Percentiles rank a stretch among this genome's conserved stretches.
Conservation (phyloP, 1,140 invertebrate genomes). For the Drosophila yakuba region DNA sequence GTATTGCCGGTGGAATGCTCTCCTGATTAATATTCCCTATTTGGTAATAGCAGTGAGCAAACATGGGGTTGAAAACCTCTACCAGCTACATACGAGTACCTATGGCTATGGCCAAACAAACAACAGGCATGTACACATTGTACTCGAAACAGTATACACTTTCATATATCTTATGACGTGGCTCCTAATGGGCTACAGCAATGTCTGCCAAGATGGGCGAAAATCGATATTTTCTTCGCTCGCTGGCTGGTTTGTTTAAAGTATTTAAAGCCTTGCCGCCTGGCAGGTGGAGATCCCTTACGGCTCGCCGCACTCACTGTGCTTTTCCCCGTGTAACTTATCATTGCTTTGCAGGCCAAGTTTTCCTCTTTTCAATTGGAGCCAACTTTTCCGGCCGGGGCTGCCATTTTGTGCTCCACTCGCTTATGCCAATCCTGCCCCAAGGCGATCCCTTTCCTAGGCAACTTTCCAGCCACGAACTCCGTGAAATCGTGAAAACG, state of each 20-base stretch:
- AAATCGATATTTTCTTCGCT: slow-evolving; percentile 50
- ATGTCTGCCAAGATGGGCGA: slow-evolving; percentile 50
- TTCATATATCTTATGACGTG: slow-evolving; percentile 22
- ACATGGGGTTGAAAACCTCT: slow-evolving; percentile 31
- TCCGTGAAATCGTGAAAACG: not conserved
- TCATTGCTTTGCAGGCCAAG: slow-evolving; percentile 46
- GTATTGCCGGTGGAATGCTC: slow-evolving; percentile 19
- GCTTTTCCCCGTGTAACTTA: slow-evolving; percentile 28
- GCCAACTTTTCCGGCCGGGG: slow-evolving; percentile 22
- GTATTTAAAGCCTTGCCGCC: slow-evolving; percentile 29
- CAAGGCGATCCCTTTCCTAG: slow-evolving; percentile 12
- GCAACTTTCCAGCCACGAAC: slow-evolving; percentile 7
- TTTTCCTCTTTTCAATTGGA: slow-evolving; percentile 45
- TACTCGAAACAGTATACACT: slow-evolving; percentile 3
- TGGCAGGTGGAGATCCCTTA: slow-evolving; percentile 13
- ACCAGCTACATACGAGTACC: slow-evolving; percentile 33
- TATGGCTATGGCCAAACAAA: slow-evolving; percentile 18
- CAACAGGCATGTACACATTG: slow-evolving; percentile 8
- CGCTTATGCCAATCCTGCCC: slow-evolving; percentile 11
- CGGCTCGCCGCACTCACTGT: slow-evolving; percentile 7
- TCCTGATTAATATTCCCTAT: slow-evolving; percentile 61
- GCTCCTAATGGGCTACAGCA: slow-evolving; percentile 59
- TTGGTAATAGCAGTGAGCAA: slow-evolving; percentile 34
- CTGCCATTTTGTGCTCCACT: slow-evolving; percentile 33
- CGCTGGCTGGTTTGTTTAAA: slow-evolving; percentile 27